These are phyloP conservation scores for Trichogramma dendrolimi DNA, from an alignment of 2,888 invertebrate genomes.

Conservation along the genomic window DNA sequence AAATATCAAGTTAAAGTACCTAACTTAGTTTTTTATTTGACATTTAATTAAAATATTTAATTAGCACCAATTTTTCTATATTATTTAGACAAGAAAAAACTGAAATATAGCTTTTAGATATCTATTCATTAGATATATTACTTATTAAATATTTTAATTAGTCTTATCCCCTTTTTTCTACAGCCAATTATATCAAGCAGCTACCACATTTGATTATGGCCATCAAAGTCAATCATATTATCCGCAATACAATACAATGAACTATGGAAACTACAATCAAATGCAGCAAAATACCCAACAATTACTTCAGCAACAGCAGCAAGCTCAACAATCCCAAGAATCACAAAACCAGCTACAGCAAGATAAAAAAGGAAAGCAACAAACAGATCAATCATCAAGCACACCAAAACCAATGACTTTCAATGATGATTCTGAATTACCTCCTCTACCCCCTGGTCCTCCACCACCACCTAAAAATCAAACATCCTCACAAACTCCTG, in stretches of 20 bases:
- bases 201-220: constrained; percentile 35
- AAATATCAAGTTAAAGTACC: too few relatives aligned
- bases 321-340: constrained; percentile 37
- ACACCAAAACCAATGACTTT: constrained; percentile 56
- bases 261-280: constrained; percentile 42
- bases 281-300: constrained; percentile 27
- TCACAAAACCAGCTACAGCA: constrained; percentile 37
- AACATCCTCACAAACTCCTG: constrained; percentile 34
- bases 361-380: constrained; percentile 42
- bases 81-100: too few relatives aligned
- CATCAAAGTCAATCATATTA: constrained; percentile 48
- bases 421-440: constrained; percentile 53
- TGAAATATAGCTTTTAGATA: too few relatives aligned
- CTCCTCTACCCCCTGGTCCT: constrained; percentile 61
- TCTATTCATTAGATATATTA: too few relatives aligned
- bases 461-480: constrained; percentile 52
- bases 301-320: constrained; percentile 28
- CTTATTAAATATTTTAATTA: too few relatives aligned
- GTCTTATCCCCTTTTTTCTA: constrained; percentile 17
- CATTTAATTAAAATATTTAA: too few relatives aligned
- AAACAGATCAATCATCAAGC: constrained; percentile 42
- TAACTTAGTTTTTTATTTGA: too few relatives aligned
- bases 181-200: too few relatives aligned
- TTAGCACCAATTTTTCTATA: too few relatives aligned
- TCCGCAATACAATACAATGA: constrained; percentile 47